phyloP scores from a whole-genome alignment of 2,888 invertebrate genomes.

The Bimastos eiseni region DNA sequence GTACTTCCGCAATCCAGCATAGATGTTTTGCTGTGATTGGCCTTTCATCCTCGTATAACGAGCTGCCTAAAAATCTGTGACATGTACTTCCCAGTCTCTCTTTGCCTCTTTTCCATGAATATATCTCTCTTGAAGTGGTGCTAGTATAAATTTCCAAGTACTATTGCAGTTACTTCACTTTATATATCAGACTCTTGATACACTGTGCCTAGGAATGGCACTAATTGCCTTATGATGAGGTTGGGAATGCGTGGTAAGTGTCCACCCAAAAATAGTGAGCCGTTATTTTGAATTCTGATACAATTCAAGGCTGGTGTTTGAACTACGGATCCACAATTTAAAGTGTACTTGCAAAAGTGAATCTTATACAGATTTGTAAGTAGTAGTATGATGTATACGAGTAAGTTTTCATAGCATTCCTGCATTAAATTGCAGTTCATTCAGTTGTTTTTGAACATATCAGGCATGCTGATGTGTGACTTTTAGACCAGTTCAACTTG shows the following conservation, averaged over 20 bases:
- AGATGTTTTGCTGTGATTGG: too few species aligned
- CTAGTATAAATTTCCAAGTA: too few species aligned
- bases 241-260: not conserved
- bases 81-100: too few species aligned
- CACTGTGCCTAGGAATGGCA: not conserved
- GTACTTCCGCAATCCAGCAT: too few species aligned
- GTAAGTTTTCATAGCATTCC: not conserved
- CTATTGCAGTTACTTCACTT: not conserved
- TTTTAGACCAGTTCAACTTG: not conserved
- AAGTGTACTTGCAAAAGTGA: not conserved
- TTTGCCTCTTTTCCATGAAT: too few species aligned
- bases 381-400: not conserved
- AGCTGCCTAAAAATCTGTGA: too few species aligned
- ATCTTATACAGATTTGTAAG: not conserved
- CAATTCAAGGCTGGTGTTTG: not conserved
- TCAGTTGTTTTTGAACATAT: not conserved
- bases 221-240: not conserved
- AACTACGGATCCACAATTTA: not conserved
- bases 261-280: not conserved
- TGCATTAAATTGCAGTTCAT: not conserved
- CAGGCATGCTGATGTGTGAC: not conserved
- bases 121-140: too few species aligned
- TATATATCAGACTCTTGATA: not conserved
- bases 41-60: too few species aligned
- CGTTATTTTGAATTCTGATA: not conserved